phyloP scores from a whole-genome alignment of 1,140 invertebrate genomes.

The Brachionus paranguensis region DNA sequence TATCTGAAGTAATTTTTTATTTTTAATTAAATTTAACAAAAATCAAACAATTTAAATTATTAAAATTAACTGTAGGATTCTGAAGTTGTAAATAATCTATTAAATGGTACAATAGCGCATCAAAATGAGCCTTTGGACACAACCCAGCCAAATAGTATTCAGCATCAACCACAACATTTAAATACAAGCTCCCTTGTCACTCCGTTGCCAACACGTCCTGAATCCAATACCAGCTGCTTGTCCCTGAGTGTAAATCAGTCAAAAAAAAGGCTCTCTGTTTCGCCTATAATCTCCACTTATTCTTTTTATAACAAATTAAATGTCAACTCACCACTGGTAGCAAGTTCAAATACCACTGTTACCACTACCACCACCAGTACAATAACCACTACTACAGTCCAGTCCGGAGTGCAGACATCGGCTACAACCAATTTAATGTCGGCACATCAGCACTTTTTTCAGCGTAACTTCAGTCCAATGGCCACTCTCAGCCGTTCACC shows the following conservation, averaged over 20 bases:
- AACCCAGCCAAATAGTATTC: background rate
- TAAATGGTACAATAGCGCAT: conserved; percentile 22
- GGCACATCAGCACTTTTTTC: conserved; percentile 35
- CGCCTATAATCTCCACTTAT: conserved; percentile 27
- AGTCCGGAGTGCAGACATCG: background rate
- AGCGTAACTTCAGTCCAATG: conserved; percentile 36
- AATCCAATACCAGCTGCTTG: background rate
- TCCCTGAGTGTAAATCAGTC: conserved; percentile 13
- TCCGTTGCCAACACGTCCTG: background rate
- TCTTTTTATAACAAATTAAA: conserved; percentile 34
- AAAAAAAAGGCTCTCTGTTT: conserved; percentile 27
- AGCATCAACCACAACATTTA: background rate
- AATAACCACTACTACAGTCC: background rate
- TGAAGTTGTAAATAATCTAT: conserved; percentile 14
- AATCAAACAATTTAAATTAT: background rate
- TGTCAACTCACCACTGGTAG: conserved; percentile 20
- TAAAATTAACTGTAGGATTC: background rate
- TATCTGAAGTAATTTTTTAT: background rate
- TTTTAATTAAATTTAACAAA: background rate
- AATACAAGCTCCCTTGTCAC: background rate
- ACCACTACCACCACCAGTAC: background rate
- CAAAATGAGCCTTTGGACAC: background rate
- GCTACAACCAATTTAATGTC: background rate
- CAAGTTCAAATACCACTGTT: background rate
- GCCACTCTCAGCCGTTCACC: background rate